phyloP scores from a whole-genome alignment of 2,113 vertebrate genomes.

The Elephas maximus region DNA sequence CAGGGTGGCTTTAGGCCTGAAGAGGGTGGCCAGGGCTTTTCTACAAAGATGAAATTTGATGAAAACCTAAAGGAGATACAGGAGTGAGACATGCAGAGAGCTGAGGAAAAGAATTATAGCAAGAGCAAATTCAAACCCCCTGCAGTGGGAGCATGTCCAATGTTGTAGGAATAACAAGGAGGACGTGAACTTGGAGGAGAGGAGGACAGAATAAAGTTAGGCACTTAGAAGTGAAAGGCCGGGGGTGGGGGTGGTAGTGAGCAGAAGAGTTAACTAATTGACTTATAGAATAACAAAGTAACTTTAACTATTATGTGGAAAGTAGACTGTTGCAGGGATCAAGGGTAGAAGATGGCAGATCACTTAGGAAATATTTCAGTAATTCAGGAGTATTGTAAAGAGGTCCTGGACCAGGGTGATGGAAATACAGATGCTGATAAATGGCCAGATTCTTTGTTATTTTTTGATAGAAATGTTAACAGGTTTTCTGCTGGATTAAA shows the following conservation, averaged over 20 bases:
- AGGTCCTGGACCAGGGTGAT: background rate
- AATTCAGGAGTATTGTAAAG: background rate
- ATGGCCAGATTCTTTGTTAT: background rate
- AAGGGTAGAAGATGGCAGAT: background rate
- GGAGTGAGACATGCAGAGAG: background rate
- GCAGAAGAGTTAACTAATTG: background rate
- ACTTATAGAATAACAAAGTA: background rate
- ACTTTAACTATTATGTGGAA: background rate
- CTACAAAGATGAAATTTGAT: background rate
- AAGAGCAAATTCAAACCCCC: background rate
- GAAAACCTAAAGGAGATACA: background rate
- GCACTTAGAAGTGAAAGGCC: background rate
- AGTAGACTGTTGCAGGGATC: background rate
- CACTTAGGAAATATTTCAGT: background rate
- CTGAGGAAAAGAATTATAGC: background rate
- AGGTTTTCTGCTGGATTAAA: background rate
- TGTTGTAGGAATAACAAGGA: background rate
- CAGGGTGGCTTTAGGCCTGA: background rate
- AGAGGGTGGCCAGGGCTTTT: background rate
- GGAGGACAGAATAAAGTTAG: background rate
- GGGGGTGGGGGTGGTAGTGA: background rate
- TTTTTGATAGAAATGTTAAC: background rate
- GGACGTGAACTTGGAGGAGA: background rate
- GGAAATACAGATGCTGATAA: background rate
- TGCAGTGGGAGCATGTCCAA: background rate